These are phyloP conservation scores for Marmota monax DNA, from an alignment of 2,113 vertebrate species.

Conservation along the genomic window DNA sequence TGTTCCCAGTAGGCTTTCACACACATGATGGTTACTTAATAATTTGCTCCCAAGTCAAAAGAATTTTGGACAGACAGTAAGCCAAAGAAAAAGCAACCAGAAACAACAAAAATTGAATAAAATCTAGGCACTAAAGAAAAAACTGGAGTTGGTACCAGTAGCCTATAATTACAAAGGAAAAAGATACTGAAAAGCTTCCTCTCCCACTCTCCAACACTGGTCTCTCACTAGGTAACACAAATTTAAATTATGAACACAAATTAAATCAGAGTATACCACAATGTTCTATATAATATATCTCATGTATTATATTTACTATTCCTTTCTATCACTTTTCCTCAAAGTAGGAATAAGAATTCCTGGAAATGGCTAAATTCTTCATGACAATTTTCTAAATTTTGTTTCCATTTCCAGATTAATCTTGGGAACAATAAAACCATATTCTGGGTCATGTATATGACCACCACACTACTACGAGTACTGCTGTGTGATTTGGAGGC, in stretches of 20 bases:
- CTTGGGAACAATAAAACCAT: not conserved
- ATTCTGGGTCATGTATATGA: not conserved
- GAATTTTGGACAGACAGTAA: constrained; percentile 33
- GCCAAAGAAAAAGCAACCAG: not conserved
- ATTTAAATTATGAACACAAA: not conserved
- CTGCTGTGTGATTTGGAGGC: not conserved
- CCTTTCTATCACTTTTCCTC: constrained; percentile 7
- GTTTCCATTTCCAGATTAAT: not conserved
- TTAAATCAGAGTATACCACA: not conserved
- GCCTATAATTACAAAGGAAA: constrained; percentile 28
- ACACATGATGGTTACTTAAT: not conserved
- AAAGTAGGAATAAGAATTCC: constrained; percentile 20
- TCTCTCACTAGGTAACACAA: not conserved
- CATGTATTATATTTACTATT: not conserved
- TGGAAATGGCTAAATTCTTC: constrained; percentile 19
- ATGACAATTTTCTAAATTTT: constrained; percentile 13
- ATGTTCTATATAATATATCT: not conserved
- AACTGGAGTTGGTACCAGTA: not conserved
- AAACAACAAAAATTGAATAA: constrained; percentile 54
- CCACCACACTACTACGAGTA: not conserved
- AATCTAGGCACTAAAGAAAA: not conserved
- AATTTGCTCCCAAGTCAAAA: constrained; percentile 20
- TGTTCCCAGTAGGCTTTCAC: not conserved
- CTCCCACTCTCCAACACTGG: not conserved
- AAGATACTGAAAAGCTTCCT: not conserved